A percentile compares a stretch with the other conserved stretches of the same genome.
phyloP scores from a whole-genome alignment of 2,888 invertebrate genomes.

The Ochropacha duplaris region DNA sequence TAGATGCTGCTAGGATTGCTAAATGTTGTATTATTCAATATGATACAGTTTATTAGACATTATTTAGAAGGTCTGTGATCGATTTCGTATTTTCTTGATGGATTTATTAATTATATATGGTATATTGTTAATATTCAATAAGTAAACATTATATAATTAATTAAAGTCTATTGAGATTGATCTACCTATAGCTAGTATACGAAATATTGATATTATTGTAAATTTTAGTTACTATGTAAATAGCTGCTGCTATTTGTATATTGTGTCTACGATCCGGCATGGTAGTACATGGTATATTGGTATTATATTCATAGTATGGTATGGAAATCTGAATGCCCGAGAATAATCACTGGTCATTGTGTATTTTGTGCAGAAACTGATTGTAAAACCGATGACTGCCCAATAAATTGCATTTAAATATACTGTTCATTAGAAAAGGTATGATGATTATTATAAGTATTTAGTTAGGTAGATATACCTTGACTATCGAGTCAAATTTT shows the following conservation, averaged over 20 bases:
- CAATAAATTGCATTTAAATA: background rate
- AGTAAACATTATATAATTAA: background rate
- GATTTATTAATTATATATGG: background rate
- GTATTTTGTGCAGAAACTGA: too few relatives aligned
- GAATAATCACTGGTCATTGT: background rate
- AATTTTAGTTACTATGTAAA: background rate
- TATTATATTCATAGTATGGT: background rate
- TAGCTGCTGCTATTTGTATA: background rate
- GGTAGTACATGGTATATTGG: too few relatives aligned
- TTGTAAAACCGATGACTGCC: background rate
- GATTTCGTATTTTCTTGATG: background rate
- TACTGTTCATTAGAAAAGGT: background rate
- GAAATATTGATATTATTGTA: background rate
- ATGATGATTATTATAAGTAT: background rate
- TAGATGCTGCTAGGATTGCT: conserved; percentile 2
- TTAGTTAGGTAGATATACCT: background rate
- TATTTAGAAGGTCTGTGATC: background rate
- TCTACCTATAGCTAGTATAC: background rate
- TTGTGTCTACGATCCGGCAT: background rate
- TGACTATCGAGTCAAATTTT: background rate
- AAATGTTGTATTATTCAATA: background rate
- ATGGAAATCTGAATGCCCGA: background rate
- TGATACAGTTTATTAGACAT: background rate
- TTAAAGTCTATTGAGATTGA: background rate
- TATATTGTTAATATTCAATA: background rate